Percentiles rank a stretch among this genome's conserved stretches.
These are phyloP conservation scores for Molorchus minor DNA, from an alignment of 2,888 invertebrate genomes.

Conservation along the genomic window DNA sequence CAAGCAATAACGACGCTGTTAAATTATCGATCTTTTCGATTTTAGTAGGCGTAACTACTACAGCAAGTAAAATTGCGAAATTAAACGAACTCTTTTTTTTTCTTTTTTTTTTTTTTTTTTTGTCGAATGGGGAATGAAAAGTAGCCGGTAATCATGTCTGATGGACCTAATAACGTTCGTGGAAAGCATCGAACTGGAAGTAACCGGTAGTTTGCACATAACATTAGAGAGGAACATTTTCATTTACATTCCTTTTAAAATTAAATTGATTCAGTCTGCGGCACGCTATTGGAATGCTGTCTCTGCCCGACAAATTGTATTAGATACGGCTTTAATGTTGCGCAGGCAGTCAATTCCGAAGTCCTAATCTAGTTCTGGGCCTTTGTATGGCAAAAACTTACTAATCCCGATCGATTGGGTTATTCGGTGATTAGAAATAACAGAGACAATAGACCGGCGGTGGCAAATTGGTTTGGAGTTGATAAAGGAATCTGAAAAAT, in stretches of 20 bases:
- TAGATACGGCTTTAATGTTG: not conserved
- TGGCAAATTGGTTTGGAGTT: not conserved
- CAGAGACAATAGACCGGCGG: not conserved
- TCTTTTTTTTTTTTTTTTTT: too few species aligned
- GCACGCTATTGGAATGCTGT: not conserved
- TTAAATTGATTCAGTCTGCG: not conserved
- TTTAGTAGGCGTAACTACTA: too few species aligned
- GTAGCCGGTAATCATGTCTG: not conserved
- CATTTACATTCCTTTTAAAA: conserved; percentile 9
- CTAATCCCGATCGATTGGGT: not conserved
- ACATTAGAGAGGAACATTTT: conserved; percentile 1
- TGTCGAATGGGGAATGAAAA: not conserved
- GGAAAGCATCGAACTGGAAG: not conserved
- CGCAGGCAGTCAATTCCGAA: not conserved
- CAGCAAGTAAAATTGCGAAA: too few species aligned
- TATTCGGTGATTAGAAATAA: not conserved
- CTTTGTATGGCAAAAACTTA: not conserved
- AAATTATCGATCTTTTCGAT: too few species aligned
- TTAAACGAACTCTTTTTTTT: too few species aligned
- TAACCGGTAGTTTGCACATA: not conserved
- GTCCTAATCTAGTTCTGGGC: not conserved
- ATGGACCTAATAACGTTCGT: not conserved
- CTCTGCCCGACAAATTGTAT: not conserved
- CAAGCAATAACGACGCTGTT: too few species aligned
- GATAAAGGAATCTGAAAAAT: not conserved